Conservation (phyloP, 2,888 invertebrate genomes). For the Bhutanitis thaidina region DNA sequence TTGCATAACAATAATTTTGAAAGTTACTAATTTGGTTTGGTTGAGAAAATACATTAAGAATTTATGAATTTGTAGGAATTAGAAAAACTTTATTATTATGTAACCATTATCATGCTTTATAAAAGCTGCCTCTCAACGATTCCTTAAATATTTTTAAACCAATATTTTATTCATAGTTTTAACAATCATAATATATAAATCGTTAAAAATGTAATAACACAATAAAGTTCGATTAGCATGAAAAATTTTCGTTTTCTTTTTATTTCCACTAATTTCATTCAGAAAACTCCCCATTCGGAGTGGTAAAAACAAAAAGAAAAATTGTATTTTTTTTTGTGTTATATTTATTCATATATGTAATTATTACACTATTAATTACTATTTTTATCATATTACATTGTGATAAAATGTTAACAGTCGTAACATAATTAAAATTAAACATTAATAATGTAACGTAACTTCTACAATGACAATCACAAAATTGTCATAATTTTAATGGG, state of each 20-base stretch:
- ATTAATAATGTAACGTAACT: too few species aligned
- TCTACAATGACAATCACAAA: too few species aligned
- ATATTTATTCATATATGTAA: too few species aligned
- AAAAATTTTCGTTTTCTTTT: not conserved
- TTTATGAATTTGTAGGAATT: not conserved
- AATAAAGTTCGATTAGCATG: not conserved
- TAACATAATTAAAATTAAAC: too few species aligned
- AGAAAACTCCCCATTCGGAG: too few species aligned
- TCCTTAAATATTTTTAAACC: not conserved
- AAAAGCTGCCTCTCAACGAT: not conserved
- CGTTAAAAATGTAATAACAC: conserved; percentile 12
- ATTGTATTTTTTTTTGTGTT: too few species aligned
- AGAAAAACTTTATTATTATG: not conserved
- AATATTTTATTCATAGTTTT: not conserved
- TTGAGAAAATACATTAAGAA: not conserved
- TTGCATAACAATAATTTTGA: not conserved
- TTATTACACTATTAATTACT: too few species aligned
- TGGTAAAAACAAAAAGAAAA: too few species aligned
- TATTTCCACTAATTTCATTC: too few species aligned
- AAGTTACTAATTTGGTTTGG: not conserved
- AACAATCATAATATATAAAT: conserved; percentile 6
- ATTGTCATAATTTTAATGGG: too few species aligned
- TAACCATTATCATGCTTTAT: not conserved
- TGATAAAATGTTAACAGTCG: too few species aligned
- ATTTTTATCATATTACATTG: too few species aligned